phyloP scores from a whole-genome alignment of 53 echinoderm and acorn worm species.

The Mesocentrotus franciscanus region DNA sequence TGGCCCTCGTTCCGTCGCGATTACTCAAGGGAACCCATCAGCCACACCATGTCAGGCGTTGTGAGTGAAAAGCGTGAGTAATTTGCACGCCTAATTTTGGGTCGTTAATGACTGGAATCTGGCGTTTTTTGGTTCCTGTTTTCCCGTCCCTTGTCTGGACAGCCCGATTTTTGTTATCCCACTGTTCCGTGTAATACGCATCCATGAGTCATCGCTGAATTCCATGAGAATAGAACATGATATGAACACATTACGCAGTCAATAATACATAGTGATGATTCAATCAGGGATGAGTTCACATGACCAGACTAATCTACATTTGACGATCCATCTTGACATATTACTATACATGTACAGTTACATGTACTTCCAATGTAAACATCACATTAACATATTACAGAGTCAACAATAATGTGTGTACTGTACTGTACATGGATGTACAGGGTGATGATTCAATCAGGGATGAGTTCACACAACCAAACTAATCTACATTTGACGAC shows the following conservation, averaged over 20 bases:
- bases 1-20: not conserved
- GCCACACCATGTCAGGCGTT: not conserved
- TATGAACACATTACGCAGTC: not conserved
- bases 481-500: not conserved
- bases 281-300: not conserved
- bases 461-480: not conserved
- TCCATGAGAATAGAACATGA: not conserved
- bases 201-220: not conserved
- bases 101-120: slow-evolving; percentile 19
- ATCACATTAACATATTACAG: not conserved
- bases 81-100: slow-evolving; percentile 40
- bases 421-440: not conserved
- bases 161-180: not conserved
- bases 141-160: not conserved
- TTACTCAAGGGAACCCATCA: not conserved
- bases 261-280: slow-evolving; percentile 27
- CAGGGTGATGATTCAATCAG: slow-evolving; percentile 20
- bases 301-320: not conserved
- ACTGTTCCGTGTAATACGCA: not conserved
- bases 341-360: not conserved
- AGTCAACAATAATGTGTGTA: not conserved
- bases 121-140: not conserved
- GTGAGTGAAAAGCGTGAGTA: slow-evolving; percentile 27
- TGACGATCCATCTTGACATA: not conserved
- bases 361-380: not conserved